These are phyloP conservation scores for Menidia menidia DNA, from an alignment of 2,797 vertebrate genomes.

Conservation along the genomic window DNA sequence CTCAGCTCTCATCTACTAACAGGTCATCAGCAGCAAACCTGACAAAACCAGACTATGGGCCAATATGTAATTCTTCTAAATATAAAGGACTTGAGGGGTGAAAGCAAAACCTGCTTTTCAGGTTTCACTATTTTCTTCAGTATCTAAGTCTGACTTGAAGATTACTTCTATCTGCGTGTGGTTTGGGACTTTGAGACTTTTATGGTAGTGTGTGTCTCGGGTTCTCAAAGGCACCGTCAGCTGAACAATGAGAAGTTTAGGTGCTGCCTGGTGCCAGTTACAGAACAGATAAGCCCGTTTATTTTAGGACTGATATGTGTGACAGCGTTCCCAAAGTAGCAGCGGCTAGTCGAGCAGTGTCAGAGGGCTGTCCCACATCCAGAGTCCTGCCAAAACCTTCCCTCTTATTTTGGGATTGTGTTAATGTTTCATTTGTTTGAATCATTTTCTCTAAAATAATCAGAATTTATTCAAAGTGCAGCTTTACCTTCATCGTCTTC, in stretches of 20 bases:
- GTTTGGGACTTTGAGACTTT: neutral
- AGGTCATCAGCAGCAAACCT: neutral
- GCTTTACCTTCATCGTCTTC: slow-evolving; percentile 43
- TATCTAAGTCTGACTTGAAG: neutral
- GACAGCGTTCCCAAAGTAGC: slow-evolving; percentile 27
- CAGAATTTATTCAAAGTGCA: neutral
- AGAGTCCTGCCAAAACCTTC: neutral
- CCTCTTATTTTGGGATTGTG: neutral
- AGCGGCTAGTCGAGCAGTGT: neutral
- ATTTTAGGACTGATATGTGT: slow-evolving; percentile 67
- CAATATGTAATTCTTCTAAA: neutral
- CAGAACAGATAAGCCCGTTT: slow-evolving; percentile 62
- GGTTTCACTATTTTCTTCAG: neutral
- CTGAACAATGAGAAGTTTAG: slow-evolving; percentile 36
- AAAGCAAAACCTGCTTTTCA: neutral
- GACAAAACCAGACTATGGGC: neutral
- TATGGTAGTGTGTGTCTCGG: neutral
- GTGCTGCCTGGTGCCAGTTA: slow-evolving; percentile 15
- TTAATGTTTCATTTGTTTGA: neutral
- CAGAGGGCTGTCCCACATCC: neutral
- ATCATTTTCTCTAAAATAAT: neutral
- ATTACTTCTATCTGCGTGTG: neutral
- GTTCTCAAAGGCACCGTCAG: slow-evolving; percentile 8
- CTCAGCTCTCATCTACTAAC: neutral
- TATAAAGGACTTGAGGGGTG: too few relatives aligned